These are phyloP conservation scores for Agapostemon virescens DNA, from an alignment of 2,888 invertebrate species.

Conservation along the genomic window DNA sequence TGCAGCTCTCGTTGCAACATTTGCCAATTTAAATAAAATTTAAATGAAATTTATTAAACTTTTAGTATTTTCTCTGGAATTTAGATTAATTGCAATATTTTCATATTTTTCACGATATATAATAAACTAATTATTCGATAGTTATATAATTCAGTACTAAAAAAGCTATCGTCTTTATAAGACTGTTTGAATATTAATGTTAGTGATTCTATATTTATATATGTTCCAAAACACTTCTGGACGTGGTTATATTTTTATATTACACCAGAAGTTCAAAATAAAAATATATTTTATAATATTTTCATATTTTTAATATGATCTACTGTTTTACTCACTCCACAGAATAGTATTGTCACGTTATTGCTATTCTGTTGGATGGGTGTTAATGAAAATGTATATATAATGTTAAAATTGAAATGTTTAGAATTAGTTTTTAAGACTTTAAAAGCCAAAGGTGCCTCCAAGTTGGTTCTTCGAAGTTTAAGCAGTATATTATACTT, in stretches of 20 bases:
- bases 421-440: background rate
- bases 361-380: background rate
- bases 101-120: no score
- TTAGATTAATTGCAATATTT: no score
- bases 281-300: background rate
- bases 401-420: conserved; percentile 5
- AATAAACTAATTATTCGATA: no score
- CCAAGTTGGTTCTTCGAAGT: background rate
- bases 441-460: background rate
- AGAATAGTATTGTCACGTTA: background rate
- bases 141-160: no score
- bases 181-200: no score
- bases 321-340: background rate
- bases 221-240: background rate
- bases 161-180: no score
- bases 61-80: no score
- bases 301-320: background rate
- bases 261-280: background rate
- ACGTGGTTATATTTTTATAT: background rate
- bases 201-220: background rate
- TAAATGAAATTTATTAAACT: no score
- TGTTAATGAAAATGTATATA: background rate
- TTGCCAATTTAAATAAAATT: no score
- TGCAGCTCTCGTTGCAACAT: no score
- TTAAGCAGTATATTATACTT: background rate